Conservation (phyloP, 1,140 invertebrate genomes). For the Physella acuta region DNA sequence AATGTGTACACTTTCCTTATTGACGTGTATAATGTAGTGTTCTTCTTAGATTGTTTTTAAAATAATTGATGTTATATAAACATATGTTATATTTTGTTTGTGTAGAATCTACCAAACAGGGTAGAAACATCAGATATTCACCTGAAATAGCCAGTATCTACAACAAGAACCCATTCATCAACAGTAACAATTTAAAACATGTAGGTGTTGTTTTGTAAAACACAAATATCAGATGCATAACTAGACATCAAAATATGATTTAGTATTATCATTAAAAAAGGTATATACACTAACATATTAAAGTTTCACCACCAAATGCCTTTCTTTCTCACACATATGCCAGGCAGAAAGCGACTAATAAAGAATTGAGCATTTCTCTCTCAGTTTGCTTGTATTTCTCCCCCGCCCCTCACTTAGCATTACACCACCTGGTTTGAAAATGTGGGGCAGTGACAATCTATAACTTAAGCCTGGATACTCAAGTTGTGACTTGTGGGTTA, state of each 20-base stretch:
- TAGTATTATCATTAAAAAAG: background rate
- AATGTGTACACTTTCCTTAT: background rate
- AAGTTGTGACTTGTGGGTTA: background rate
- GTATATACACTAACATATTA: background rate
- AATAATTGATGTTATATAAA: background rate
- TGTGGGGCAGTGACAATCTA: background rate
- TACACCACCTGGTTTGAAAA: background rate
- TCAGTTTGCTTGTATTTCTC: no score
- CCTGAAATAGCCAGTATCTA: slow-evolving; percentile 22
- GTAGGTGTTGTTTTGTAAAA: no score
- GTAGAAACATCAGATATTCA: slow-evolving; percentile 10
- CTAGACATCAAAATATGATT: background rate
- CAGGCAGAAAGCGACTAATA: no score
- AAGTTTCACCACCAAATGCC: no score
- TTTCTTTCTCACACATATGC: no score
- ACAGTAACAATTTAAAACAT: slow-evolving; percentile 14
- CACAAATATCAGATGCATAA: no score
- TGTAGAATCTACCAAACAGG: background rate
- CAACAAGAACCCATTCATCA: background rate
- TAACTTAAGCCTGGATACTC: background rate
- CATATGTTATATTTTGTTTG: background rate
- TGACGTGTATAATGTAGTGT: background rate
- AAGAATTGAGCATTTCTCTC: no score
- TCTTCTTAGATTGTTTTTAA: background rate
- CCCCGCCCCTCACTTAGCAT: no score